These are phyloP conservation scores for Ondatra zibethicus DNA, from an alignment of 2,113 vertebrate species.

Conservation along the genomic window DNA sequence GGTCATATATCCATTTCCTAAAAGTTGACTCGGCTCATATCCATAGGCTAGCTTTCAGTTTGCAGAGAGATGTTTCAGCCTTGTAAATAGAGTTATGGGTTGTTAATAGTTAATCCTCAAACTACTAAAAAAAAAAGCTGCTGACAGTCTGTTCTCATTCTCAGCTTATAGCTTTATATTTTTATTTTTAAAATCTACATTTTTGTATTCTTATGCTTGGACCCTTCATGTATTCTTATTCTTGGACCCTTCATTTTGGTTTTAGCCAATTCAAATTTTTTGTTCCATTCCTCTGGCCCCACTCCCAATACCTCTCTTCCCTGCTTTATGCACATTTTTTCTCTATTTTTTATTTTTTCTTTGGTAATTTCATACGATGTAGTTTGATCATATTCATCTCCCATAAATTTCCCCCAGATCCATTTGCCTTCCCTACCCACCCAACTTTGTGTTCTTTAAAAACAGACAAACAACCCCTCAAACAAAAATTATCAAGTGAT, in stretches of 20 bases:
- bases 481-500: not conserved
- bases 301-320: not conserved
- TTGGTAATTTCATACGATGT: not conserved
- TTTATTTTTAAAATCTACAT: no score
- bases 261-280: not conserved
- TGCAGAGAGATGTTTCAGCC: no score
- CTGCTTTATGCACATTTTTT: not conserved
- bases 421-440: not conserved
- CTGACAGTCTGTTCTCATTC: no score
- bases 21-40: no score
- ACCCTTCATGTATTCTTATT: not conserved
- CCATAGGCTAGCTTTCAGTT: no score
- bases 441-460: not conserved
- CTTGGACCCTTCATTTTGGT: not conserved
- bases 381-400: not conserved
- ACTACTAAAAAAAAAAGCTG: no score
- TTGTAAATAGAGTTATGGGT: no score
- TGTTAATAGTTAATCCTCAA: no score
- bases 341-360: not conserved
- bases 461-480: not conserved
- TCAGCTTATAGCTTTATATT: no score
- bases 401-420: not conserved
- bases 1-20: no score
- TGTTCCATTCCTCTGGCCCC: fast-evolving
- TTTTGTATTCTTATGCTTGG: no score